Evolutionary conservation across 1,140 invertebrate genomes (phyloP).

Genomic region (Druon quercuslanigerum): DNA sequence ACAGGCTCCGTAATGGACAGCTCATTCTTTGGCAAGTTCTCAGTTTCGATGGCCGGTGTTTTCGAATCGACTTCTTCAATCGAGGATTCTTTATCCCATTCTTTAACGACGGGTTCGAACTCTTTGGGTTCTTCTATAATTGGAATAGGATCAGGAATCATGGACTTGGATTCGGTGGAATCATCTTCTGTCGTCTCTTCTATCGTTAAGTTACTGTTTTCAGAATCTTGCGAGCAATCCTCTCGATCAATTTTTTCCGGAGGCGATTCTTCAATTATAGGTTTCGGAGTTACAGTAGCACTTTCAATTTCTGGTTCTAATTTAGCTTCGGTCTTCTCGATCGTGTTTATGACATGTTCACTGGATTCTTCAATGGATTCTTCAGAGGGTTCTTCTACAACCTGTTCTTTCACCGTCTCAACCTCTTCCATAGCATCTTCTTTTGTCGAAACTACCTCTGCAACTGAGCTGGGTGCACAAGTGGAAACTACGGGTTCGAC

Average conservation of each 20-base stretch:
- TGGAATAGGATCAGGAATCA: constrained; percentile 63
- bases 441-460: background rate
- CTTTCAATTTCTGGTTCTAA: constrained; percentile 33
- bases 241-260: constrained; percentile 34
- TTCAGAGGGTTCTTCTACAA: constrained; percentile 31
- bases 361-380: constrained; percentile 5
- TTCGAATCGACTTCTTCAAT: constrained; percentile 23
- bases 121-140: constrained; percentile 69
- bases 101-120: constrained; percentile 37
- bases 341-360: constrained; percentile 7
- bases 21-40: constrained; percentile 36
- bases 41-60: background rate
- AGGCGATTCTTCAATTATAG: constrained; percentile 51
- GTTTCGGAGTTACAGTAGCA: constrained; percentile 36
- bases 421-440: constrained; percentile 11
- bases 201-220: constrained; percentile 53
- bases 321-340: constrained; percentile 27
- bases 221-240: constrained; percentile 9
- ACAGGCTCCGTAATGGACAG: background rate
- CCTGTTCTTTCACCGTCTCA: constrained; percentile 27
- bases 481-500: background rate
- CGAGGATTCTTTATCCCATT: constrained; percentile 43
- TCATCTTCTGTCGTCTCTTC: constrained; percentile 63
- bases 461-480: background rate
- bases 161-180: constrained; percentile 45